Evolutionary conservation across 2,888 invertebrate genomes (phyloP), one percentile per base, ranked within the genome.

Genomic region (Dusona sp.): DNA sequence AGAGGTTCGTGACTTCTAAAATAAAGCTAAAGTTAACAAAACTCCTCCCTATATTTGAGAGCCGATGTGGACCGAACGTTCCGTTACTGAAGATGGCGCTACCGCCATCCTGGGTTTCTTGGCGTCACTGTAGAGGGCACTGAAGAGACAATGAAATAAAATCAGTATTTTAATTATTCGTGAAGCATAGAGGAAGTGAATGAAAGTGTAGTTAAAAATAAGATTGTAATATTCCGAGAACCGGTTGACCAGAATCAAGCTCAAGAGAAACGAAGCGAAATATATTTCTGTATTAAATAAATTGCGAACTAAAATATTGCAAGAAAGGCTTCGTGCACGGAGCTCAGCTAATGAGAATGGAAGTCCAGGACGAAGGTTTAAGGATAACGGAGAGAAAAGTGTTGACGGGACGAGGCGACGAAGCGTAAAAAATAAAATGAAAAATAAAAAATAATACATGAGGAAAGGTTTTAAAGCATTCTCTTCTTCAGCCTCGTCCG

Each of bases 291-390:
- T 61, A 29, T 1, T 8, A 54, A 54, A 67, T 67, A 48, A 36
- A 36, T 38, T 22, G 42, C 74, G 84, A 83, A 82, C 77, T 84
- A 81, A 87, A 83, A 85, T 85, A 85, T 78, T 84, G 84, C 78
- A 79, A 86, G 75, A 88, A 89, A 87, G 89, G 88, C 88, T 90
- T n/a, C 38, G 38, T 29, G 25, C n/a, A 42, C 22, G 16, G 70
- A 22, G 85, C 88, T 81, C 85, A 81, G 84, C 88, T 88, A 89
- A 92, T 91, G 92, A 92, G 91, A 92, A 91, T 90, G 90, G 89
- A 90, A 91, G 90, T 88, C 89, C 85, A 84, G 87, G 64, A 84
- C 64, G 68, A 79, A 70, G 80, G 79, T 73, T 68, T 61, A 45
- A 67, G 78, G 48, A 61, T 77, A 65, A 74, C 67, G 33, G 72